These are phyloP conservation scores for Tupaia chinensis DNA, from an alignment of 2,113 vertebrate species.

Conservation along the genomic window DNA sequence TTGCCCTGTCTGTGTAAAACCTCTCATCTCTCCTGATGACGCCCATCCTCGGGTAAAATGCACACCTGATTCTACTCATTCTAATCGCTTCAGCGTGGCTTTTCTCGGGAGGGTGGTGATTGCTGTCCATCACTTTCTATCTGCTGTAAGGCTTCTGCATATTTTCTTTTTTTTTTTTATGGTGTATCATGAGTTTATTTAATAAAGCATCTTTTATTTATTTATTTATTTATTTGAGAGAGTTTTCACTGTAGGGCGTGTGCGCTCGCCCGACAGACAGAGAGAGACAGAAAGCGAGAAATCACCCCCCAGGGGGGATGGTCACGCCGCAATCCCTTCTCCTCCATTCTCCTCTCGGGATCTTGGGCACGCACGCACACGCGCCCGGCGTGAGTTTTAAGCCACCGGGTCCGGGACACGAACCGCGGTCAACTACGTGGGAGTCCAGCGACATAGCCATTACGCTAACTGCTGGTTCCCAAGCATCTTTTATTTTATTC, in stretches of 20 bases:
- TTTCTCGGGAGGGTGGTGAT: neutral
- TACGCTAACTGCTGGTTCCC: no score
- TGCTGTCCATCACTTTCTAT: neutral
- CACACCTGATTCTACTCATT: neutral
- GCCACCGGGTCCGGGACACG: no score
- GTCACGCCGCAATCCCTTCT: no score
- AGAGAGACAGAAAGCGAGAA: no score
- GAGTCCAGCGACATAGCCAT: no score
- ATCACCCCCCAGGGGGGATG: no score
- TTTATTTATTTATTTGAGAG: neutral
- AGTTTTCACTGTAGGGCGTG: no score
- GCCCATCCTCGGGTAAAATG: neutral
- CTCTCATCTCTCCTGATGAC: neutral
- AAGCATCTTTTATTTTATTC: neutral
- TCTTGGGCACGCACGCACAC: no score
- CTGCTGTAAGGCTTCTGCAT: neutral
- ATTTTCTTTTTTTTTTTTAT: neutral
- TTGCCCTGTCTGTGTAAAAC: accelerated
- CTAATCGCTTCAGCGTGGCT: neutral
- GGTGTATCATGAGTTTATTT: neutral
- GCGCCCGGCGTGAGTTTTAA: no score
- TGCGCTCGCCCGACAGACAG: no score
- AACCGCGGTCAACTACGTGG: no score
- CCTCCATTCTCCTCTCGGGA: no score
- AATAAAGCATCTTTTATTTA: neutral